Percentiles rank a stretch among this genome's conserved stretches.
These are phyloP conservation scores for Bradynema listronoti DNA, from an alignment of 1,140 invertebrate species.

Conservation along the genomic window DNA sequence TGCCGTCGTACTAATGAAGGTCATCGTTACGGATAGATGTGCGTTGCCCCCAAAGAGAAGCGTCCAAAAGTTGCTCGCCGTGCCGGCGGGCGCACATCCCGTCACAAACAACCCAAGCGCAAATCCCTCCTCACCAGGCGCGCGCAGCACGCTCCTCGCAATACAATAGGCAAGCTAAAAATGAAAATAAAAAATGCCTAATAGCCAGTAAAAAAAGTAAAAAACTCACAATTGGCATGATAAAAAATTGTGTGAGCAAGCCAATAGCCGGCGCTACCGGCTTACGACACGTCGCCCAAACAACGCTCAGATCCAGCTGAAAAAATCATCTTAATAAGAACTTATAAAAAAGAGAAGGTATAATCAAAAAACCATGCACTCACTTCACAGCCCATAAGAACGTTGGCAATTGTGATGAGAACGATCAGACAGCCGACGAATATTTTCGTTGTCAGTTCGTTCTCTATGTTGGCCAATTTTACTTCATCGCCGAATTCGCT, in stretches of 20 bases:
- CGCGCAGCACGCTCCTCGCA: conserved; percentile 66
- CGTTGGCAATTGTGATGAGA: conserved; percentile 76
- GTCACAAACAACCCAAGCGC: conserved; percentile 77
- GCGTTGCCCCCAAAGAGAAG: conserved; percentile 78
- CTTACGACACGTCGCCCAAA: conserved; percentile 67
- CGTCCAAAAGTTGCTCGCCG: conserved; percentile 91
- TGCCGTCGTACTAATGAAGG: conserved; percentile 75
- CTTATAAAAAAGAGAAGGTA: conserved; percentile 12
- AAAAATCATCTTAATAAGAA: conserved; percentile 16
- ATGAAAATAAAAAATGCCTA: conserved; percentile 2
- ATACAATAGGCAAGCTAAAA: conserved; percentile 71
- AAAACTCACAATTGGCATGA: conserved; percentile 74
- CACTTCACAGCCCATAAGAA: conserved; percentile 86
- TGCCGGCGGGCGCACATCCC: conserved; percentile 80
- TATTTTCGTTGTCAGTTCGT: conserved; percentile 58
- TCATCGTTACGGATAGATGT: conserved; percentile 83
- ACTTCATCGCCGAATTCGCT: no score
- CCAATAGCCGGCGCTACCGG: conserved; percentile 79
- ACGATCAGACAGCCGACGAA: conserved; percentile 72
- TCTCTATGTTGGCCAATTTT: no score
- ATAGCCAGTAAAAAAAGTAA: neutral
- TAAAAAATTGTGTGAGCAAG: conserved; percentile 73
- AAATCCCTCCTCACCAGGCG: conserved; percentile 39
- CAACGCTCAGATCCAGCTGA: conserved; percentile 62
- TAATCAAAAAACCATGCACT: conserved; percentile 11